Base-by-base conservation (phyloP, 2,797 vertebrate genomes). In the Linurgus olivaceus region DNA sequence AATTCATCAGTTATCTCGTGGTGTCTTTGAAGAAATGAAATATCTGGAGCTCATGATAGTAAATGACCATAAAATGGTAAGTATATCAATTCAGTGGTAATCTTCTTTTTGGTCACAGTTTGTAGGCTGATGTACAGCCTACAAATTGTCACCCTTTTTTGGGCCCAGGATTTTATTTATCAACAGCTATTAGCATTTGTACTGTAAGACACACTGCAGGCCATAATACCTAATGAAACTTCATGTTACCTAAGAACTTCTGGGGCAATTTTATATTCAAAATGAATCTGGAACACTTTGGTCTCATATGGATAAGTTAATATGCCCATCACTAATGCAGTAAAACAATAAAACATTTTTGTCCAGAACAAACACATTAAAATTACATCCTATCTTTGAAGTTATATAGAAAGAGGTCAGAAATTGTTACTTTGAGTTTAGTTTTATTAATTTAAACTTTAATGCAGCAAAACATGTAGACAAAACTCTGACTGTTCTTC, bases 41-140 rank as follows among this genome's bases (percentile, higher is more conserved):
- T 99, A 99, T 96, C 94, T 99, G 93, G 99, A 99, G 96, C 98
- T 99, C 89, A 99, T 99, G 99, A 99, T 99, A 97, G 98, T 99
- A 97, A 99, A 98, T 90, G 99, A 99, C 97, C 98, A 99, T 97
- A 99, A 98, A 97, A 99, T 98, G 99, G 99, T 99, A 98, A 95
- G 99, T 97, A 11, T 54, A 68, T 48, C 10, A 59, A 29, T 65
- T 88, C 28, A 45, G 3, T 65, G 38, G 5, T 67, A 55, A 40
- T 45, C 35, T 54, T 55, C 17, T 40, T 92, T 93, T 68, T 70
- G 21, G 29, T 31, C 66, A 25, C 44, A 14, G 28, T 40, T 85
- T 72, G 29, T 65, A 42, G 45, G 17, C 35, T 78, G 37, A 52
- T 80, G 23, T 63, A 35, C 9, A 54, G 13, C 2, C n/a, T 33